Conservation (phyloP, 2,797 vertebrate species). For the Siniperca undulata region DNA sequence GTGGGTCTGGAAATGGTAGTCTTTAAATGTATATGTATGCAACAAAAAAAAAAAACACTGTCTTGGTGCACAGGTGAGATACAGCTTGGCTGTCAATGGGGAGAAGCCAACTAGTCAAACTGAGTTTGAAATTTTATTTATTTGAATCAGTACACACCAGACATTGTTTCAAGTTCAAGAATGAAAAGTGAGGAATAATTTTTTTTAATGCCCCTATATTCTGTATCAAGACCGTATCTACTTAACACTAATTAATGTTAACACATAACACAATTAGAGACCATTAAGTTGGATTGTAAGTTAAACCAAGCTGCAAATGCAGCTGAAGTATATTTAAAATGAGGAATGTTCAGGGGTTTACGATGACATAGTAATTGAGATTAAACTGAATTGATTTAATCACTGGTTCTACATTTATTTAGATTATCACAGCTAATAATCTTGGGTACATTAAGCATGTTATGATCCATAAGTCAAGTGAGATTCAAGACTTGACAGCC, state of each 20-base stretch:
- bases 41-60: not conserved
- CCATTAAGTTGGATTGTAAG: not conserved
- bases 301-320: not conserved
- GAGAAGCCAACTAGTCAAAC: not conserved
- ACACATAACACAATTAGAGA: no score
- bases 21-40: slow-evolving; percentile 31
- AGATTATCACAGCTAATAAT: not conserved
- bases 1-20: not conserved
- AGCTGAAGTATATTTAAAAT: not conserved
- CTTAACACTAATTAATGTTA: no score
- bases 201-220: not conserved
- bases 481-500: not conserved
- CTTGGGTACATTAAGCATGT: not conserved
- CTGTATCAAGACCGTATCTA: no score
- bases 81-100: not conserved
- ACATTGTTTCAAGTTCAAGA: not conserved
- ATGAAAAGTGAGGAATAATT: not conserved
- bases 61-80: not conserved
- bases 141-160: slow-evolving; percentile 7
- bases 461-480: not conserved
- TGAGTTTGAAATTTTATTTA: slow-evolving; percentile 1
- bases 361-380: not conserved
- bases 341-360: not conserved
- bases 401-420: slow-evolving; percentile 11
- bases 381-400: not conserved